Conservation (phyloP, 2,888 invertebrate species). For the Pandemis cinnamomeana region DNA sequence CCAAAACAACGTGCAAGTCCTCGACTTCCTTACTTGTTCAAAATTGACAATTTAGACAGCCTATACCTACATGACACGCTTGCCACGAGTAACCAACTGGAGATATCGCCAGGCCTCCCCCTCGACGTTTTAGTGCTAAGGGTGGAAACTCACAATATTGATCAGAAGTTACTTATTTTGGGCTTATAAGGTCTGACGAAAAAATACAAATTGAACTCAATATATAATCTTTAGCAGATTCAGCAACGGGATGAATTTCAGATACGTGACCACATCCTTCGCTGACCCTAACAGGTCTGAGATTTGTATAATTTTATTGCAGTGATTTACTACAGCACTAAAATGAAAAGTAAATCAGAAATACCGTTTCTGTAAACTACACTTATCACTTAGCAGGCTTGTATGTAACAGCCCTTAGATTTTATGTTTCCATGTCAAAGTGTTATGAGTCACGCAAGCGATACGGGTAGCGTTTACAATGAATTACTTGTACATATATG, state of each 20-base stretch:
- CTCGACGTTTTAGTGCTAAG: slow-evolving; percentile 38
- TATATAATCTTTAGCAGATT: background rate
- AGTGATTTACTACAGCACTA: slow-evolving; percentile 8
- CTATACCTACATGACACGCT: slow-evolving; percentile 50
- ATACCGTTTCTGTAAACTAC: background rate
- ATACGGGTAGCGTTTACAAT: slow-evolving; percentile 21
- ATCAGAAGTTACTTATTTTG: background rate
- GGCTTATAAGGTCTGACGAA: background rate
- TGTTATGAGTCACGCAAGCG: slow-evolving; percentile 61
- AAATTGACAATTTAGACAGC: slow-evolving; percentile 34
- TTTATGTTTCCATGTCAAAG: slow-evolving; percentile 23
- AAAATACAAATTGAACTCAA: background rate
- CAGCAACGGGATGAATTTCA: background rate
- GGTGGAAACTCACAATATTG: slow-evolving; percentile 5
- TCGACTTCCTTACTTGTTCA: slow-evolving; percentile 37
- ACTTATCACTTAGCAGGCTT: background rate
- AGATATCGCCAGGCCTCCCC: slow-evolving; percentile 72
- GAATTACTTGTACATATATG: background rate
- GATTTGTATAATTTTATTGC: background rate
- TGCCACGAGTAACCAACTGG: slow-evolving; percentile 57
- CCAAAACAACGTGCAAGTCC: slow-evolving; percentile 29
- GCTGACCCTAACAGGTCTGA: background rate
- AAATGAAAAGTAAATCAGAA: background rate
- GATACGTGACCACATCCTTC: background rate
- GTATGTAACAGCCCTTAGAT: slow-evolving; percentile 24